These are phyloP conservation scores for Eulithis testata DNA, from an alignment of 2,888 invertebrate species.

Conservation along the genomic window DNA sequence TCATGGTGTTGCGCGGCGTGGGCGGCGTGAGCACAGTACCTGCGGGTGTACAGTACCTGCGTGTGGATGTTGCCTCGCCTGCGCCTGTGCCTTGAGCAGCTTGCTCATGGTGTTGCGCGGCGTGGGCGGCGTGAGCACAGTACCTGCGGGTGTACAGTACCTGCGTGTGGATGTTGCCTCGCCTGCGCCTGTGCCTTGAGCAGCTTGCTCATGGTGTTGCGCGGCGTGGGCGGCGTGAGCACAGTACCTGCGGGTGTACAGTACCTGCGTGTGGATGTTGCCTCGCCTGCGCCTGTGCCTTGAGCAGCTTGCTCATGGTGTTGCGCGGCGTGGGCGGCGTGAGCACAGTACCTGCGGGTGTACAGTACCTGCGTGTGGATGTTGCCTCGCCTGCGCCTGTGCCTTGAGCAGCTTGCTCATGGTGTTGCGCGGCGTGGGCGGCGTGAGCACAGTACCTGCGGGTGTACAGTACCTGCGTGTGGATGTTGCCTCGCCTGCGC, in stretches of 20 bases:
- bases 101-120: conserved; percentile 82
- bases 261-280: conserved; percentile 26
- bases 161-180: conserved; percentile 28
- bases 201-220: conserved; percentile 82
- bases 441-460: too few species aligned
- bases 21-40: too few species aligned
- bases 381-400: conserved; percentile 62
- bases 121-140: conserved; percentile 75
- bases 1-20: conserved; percentile 81
- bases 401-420: conserved; percentile 82
- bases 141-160: neutral
- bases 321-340: conserved; percentile 78
- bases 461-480: conserved; percentile 13
- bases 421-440: conserved; percentile 78
- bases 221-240: conserved; percentile 76
- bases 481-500: conserved; percentile 53
- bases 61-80: conserved; percentile 43
- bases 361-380: conserved; percentile 21
- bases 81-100: conserved; percentile 77
- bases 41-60: conserved; percentile 6
- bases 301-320: conserved; percentile 82
- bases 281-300: conserved; percentile 69
- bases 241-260: too few species aligned
- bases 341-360: too few species aligned
- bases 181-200: conserved; percentile 76